Evolutionary conservation across 2,113 vertebrate genomes (phyloP).

Genomic region (Hoplias malabaricus): DNA sequence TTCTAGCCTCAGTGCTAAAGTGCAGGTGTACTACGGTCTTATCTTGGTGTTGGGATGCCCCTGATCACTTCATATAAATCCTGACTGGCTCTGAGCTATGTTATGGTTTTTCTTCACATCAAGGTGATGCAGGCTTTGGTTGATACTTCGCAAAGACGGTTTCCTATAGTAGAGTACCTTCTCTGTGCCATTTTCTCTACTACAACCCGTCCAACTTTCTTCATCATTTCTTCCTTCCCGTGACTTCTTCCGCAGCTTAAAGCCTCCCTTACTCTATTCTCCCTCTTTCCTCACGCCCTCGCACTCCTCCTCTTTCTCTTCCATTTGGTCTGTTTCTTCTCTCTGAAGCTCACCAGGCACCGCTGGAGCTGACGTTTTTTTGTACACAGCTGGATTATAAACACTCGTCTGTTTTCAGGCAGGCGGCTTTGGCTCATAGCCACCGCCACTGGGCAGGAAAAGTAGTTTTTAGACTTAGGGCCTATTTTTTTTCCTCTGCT

Average conservation of each 20-base stretch:
- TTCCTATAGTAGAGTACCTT: neutral
- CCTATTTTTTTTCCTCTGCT: neutral
- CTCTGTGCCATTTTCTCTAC: neutral
- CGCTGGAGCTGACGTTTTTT: neutral
- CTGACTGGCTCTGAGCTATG: neutral
- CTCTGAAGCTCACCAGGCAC: neutral
- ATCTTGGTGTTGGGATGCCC: neutral
- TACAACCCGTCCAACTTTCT: conserved; percentile 27
- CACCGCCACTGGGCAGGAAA: neutral
- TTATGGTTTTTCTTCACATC: neutral
- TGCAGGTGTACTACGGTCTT: neutral
- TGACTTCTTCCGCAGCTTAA: conserved; percentile 51
- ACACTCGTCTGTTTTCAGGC: neutral
- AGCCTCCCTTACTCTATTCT: conserved; percentile 38
- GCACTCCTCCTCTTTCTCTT: conserved; percentile 9
- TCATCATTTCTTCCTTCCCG: conserved; percentile 43
- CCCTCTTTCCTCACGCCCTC: conserved; percentile 28
- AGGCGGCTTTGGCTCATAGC: neutral
- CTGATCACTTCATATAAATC: neutral
- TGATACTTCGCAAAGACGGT: neutral
- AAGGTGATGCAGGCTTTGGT: neutral
- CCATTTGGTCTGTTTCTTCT: neutral
- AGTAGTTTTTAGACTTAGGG: neutral
- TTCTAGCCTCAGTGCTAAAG: neutral
- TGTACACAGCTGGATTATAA: neutral